Base-by-base conservation (phyloP, 2,888 invertebrate species). In the Onthophagus sagittarius region DNA sequence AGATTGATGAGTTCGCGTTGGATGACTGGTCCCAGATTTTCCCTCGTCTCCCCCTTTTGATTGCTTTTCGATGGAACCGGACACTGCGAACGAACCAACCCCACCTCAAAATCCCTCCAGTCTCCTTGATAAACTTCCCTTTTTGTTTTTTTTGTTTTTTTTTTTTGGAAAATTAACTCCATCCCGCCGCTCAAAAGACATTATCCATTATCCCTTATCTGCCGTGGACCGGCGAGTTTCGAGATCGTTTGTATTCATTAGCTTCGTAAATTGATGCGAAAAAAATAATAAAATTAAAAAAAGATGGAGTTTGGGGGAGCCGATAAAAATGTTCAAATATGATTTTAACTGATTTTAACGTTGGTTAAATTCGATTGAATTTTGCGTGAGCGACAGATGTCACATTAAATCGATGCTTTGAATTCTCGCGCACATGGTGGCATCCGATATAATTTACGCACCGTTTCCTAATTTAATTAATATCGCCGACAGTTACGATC, bases 1-100 rank as follows among this genome's bases (percentile, higher is more conserved):
- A 67, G 67, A 67, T 67, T 67, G 67, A 67, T 67, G 67, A 23
- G n/a, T 67, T 23, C 39, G 39, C 39, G 39, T 53, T 11, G 39
- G 39, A 53, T 53, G 39, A 53, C 39, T 53, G 39, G 39, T 53
- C 39, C 39, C 39, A 53, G 39, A 53, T 53, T 53, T 53, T 53
- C 39, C 39, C 39, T 53, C 39, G 11, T 53, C 39, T 53, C 39
- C 23, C 39, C 39, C 39, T 53, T 53, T 53, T 53, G 39, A 53
- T 53, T 53, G 39, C 39, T 53, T 23, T 53, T 53, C 39, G 39
- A 7, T 11, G 39, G 39, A 53, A 53, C 39, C 39, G 39, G 39
- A 53, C 39, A 53, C 39, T 53, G 39, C 39, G 23, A 23, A 53
- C 39, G 4, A 53, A 7, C 39, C 39, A 7, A 53, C 11, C 39